phyloP scores from a whole-genome alignment of 2,888 invertebrate species.

The Pollenia angustigena region DNA sequence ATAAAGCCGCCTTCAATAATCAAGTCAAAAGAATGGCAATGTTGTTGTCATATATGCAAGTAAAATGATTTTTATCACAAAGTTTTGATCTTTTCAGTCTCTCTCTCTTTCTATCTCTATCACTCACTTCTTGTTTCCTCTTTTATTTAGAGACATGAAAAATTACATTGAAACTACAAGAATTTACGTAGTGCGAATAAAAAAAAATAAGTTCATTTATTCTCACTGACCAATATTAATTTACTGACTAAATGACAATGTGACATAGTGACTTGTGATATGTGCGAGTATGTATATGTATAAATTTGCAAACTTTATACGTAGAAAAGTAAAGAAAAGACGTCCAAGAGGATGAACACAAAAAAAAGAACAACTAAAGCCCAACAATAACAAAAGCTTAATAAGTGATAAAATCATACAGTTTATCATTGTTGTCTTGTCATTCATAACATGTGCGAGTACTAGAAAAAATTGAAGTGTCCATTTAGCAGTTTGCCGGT shows the following conservation, averaged over 20 bases:
- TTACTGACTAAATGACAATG: conserved; percentile 57
- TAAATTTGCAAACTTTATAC: conserved; percentile 49
- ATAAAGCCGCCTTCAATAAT: conserved; percentile 65
- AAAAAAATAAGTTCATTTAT: not conserved
- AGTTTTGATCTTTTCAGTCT: conserved; percentile 58
- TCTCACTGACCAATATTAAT: conserved; percentile 61
- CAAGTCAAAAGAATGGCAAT: conserved; percentile 19
- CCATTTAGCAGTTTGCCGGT: conserved; percentile 65
- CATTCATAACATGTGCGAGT: conserved; percentile 72
- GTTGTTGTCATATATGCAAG: conserved; percentile 61
- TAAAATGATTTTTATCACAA: conserved; percentile 69
- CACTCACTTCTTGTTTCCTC: conserved; percentile 1
- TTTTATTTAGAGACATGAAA: conserved; percentile 51
- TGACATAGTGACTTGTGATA: conserved; percentile 45
- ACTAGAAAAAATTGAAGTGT: conserved; percentile 67
- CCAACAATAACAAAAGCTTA: conserved; percentile 63
- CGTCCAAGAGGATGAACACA: conserved; percentile 7
- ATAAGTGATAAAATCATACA: conserved; percentile 69
- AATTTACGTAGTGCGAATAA: not conserved
- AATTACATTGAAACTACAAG: conserved; percentile 27
- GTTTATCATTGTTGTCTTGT: conserved; percentile 72
- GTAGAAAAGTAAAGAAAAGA: conserved; percentile 12
- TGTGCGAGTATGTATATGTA: conserved; percentile 13
- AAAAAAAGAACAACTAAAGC: conserved; percentile 29
- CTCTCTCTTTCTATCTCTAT: not conserved